Conservation (phyloP, 35 echinoderm and acorn worm species). For the Ophioderma brevispina region DNA sequence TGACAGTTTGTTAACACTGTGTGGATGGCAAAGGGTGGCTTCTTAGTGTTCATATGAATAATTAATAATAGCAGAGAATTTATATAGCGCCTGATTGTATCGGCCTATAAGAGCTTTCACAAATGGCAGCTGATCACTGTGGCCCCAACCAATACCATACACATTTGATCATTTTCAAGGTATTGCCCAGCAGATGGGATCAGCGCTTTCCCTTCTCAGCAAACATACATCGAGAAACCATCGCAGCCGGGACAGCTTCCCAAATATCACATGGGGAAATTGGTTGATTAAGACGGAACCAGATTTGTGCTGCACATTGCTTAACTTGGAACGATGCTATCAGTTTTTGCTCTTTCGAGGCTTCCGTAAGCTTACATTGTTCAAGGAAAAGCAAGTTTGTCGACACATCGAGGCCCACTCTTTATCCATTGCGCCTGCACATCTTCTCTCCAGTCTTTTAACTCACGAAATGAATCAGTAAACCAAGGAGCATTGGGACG, state of each 20-base stretch:
- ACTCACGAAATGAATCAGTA: slow-evolving; percentile 3
- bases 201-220: no score
- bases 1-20: not conserved
- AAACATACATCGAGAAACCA: no score
- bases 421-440: slow-evolving; percentile 35
- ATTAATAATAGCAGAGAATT: no score
- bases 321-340: not conserved
- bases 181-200: no score
- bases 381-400: slow-evolving; percentile 11
- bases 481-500: slow-evolving; percentile 37
- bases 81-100: no score
- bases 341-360: slow-evolving; percentile 20
- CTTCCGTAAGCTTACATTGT: slow-evolving; percentile 6
- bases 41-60: no score
- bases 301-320: not conserved
- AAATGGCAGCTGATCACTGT: no score
- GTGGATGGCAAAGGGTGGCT: not conserved
- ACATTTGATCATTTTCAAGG: no score
- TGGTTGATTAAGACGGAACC: no score
- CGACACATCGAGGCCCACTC: slow-evolving; percentile 38
- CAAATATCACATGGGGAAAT: not conserved
- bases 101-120: no score
- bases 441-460: slow-evolving; percentile 8
- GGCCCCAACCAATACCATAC: no score
- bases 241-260: no score